Evolutionary conservation across 2,888 invertebrate genomes (phyloP).

Genomic region (Pristionchus arcanus): DNA sequence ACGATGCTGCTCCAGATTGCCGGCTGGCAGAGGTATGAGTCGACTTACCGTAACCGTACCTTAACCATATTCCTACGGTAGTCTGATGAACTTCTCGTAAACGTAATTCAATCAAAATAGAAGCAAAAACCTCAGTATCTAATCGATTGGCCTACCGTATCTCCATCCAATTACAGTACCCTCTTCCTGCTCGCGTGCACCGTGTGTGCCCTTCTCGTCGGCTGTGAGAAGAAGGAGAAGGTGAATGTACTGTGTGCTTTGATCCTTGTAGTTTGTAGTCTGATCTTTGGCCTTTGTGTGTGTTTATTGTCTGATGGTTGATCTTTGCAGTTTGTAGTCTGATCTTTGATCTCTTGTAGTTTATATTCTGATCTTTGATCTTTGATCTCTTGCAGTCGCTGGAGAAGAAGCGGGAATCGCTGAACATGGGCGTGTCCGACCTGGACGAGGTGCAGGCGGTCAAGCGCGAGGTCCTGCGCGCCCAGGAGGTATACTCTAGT

Average conservation of each 20-base stretch:
- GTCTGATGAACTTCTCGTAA: neutral
- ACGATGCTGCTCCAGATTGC: constrained; percentile 3
- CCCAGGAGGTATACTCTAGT: constrained; percentile 20
- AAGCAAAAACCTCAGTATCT: too few species aligned
- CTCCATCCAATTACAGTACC: neutral
- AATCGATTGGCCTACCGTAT: neutral
- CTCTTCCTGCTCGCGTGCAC: neutral
- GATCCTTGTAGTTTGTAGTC: neutral
- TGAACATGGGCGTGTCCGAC: constrained; percentile 26
- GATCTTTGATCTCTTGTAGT: neutral
- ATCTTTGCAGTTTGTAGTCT: neutral
- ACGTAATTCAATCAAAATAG: neutral
- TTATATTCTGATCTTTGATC: too few species aligned
- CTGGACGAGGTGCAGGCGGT: constrained; percentile 35
- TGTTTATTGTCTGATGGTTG: neutral
- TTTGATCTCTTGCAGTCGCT: neutral
- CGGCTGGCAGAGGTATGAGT: constrained; percentile 6
- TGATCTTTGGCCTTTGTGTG: neutral
- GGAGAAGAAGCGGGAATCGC: neutral
- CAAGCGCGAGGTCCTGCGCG: constrained; percentile 24
- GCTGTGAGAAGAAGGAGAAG: constrained; percentile 43
- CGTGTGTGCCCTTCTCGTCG: neutral
- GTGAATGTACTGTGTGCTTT: neutral
- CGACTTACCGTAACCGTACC: neutral
- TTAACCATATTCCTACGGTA: neutral